Base-by-base conservation (phyloP, 2,888 invertebrate species). In the Stenodera caucasica region DNA sequence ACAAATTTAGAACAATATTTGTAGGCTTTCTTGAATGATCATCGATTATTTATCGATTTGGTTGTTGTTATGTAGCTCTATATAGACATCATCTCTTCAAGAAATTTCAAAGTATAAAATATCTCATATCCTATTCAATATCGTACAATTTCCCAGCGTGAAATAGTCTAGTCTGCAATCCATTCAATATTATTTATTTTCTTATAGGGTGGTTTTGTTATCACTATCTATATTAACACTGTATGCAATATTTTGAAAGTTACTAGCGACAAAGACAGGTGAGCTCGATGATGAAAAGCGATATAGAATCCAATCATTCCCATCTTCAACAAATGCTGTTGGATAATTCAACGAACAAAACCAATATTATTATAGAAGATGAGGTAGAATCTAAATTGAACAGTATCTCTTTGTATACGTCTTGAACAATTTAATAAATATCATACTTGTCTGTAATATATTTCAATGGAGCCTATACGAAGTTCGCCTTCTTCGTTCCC, bases 41-140 rank as follows among this genome's bases (percentile, higher is more conserved):
- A n/a, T n/a, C n/a, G n/a, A n/a, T n/a, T n/a, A n/a, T n/a, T n/a
- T n/a, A n/a, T n/a, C n/a, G 26, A 26, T 26, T 26, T 26, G 2
- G 26, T 26, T 26, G 26, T 26, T 26, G 26, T 26, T 26, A 26
- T 26, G n/a, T n/a, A n/a, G n/a, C n/a, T n/a, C n/a, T 30, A 1
- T 9, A 30, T 9, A 7, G 8, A 30, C 6, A 9, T 7, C 9
- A 30, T 7, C 30, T 8, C 8, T 30, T 8, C 30, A 63, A 65
- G 64, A 70, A 69, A 66, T 67, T 66, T 64, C 61, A 68, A 71
- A 69, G 64, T 67, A 68, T 71, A 72, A 72, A 72, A 72, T 70
- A 69, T 70, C 67, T 69, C 70, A 72, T 71, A 70, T 70, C 70
- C 72, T 65, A 74, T 73, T 74, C 71, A 72, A 73, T 73, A 71